Evolutionary conservation across 2,888 invertebrate genomes (phyloP), one percentile per base, ranked within the genome.

Genomic region (Himalopsyche japonica): DNA sequence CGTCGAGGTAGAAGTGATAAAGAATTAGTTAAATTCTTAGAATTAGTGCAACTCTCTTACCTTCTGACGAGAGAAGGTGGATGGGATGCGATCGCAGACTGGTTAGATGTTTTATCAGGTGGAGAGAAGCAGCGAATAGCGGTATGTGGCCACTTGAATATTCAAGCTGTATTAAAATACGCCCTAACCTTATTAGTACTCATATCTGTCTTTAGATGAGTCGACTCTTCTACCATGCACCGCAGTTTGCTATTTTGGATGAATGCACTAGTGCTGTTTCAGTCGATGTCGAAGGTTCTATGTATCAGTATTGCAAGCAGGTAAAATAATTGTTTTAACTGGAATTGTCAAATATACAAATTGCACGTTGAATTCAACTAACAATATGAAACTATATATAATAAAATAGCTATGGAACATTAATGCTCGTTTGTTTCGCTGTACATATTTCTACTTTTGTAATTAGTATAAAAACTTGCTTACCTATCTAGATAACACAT

Each of bases 241-340:
- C 99, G 0, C 98, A 99, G 91, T 99, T 99, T 92, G 99, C 99
- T 15, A 99, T 99, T 88, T 92, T 99, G 88, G 99, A 99, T 89
- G 99, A 99, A 90, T 99, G 99, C 90, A 99, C 99, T 0, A 98
- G 98, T 90, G 99, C 99, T 0, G 99, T 99, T 0, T 98, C 98
- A 79, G 98, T 99, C 0, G 99, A 99, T 90, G 99, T 99, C 0
- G 99, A 99, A 90, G 98, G 98, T 37, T 95, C 95, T 87, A 99
- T 99, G 97, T 99, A 99, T 89, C 95, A 96, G 88, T 98, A 98
- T 91, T 98, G 98, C 89, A 93, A 96, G 88, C 95, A 97, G 92
- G 95, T 94, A 80, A 34, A 64, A 10, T 70, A 18, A 76, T 18
- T 70, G 24, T 4, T 70, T 43, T 15, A 12, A 12, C 43, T 4